Evolutionary conservation across 1,140 invertebrate genomes (phyloP).

Genomic region (Hycleus cichorii): DNA sequence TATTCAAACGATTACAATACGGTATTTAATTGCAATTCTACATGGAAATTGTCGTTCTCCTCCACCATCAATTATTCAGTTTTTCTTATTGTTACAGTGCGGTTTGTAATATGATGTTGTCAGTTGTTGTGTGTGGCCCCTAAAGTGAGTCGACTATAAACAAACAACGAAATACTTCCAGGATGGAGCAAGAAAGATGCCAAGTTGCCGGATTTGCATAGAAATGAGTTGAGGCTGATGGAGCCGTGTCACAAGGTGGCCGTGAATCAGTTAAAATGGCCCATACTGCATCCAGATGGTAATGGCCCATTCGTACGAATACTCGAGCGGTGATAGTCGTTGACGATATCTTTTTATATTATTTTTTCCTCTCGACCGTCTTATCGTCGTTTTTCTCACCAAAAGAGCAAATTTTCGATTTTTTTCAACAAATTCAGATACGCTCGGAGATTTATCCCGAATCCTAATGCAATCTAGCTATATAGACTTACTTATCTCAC

Average conservation of each 20-base stretch:
- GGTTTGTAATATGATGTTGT: not conserved
- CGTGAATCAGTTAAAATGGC: constrained; percentile 35
- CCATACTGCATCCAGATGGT: constrained; percentile 15
- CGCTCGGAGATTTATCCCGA: too few relatives aligned
- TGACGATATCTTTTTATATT: constrained; percentile 9
- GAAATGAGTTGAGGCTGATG: constrained; percentile 36
- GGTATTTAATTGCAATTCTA: constrained; percentile 3
- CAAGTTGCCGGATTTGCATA: constrained; percentile 32
- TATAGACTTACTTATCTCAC: constrained; percentile 24
- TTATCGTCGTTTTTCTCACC: too few relatives aligned
- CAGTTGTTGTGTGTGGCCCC: not conserved
- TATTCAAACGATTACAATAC: not conserved
- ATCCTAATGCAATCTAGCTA: too few relatives aligned
- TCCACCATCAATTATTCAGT: not conserved
- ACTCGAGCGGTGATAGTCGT: constrained; percentile 9
- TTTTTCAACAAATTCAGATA: too few relatives aligned
- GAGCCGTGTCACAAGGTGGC: constrained; percentile 38
- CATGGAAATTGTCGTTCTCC: not conserved
- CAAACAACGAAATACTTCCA: too few relatives aligned
- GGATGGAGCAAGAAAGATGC: not conserved
- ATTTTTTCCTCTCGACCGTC: not conserved
- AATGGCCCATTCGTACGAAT: constrained; percentile 16
- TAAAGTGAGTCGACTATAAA: not conserved
- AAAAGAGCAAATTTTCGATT: too few relatives aligned
- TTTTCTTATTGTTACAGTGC: not conserved